Evolutionary conservation across 2,113 vertebrate species (phyloP).

Genomic region (Triplophysa siluroides): DNA sequence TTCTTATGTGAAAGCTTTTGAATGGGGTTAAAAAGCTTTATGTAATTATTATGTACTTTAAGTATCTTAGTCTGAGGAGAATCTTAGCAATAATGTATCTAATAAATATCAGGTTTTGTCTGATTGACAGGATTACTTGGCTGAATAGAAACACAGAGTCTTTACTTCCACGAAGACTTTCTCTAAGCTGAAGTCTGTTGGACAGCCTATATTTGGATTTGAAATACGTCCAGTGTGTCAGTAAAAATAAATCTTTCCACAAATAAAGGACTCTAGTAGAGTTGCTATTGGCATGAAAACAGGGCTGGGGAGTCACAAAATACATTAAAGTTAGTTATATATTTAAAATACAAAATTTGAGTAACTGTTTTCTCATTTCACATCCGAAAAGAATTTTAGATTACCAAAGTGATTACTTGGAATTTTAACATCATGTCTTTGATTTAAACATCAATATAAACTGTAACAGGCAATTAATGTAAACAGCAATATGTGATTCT

Average conservation of each 20-base stretch:
- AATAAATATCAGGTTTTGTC: not conserved
- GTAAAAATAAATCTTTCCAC: constrained; percentile 41
- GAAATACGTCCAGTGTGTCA: constrained; percentile 41
- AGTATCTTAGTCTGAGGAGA: not conserved
- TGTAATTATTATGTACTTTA: not conserved
- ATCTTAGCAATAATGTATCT: not conserved
- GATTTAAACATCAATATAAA: too few species aligned
- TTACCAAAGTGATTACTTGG: too few species aligned
- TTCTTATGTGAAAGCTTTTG: too few species aligned
- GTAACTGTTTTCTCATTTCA: too few species aligned
- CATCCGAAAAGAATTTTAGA: too few species aligned
- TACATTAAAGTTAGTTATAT: too few species aligned
- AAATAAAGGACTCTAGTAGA: constrained; percentile 45
- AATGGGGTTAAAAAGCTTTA: too few species aligned
- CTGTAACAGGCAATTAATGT: too few species aligned
- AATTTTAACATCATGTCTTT: too few species aligned
- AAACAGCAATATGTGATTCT: too few species aligned
- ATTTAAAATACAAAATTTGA: too few species aligned
- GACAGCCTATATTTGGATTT: constrained; percentile 9
- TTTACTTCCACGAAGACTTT: not conserved
- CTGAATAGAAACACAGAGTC: not conserved
- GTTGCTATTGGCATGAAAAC: constrained; percentile 63
- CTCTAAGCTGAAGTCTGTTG: not conserved
- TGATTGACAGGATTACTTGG: not conserved
- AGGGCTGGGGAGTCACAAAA: not conserved